Conservation (phyloP, 2,797 vertebrate species). For the Enteromius thamalakanensis region DNA sequence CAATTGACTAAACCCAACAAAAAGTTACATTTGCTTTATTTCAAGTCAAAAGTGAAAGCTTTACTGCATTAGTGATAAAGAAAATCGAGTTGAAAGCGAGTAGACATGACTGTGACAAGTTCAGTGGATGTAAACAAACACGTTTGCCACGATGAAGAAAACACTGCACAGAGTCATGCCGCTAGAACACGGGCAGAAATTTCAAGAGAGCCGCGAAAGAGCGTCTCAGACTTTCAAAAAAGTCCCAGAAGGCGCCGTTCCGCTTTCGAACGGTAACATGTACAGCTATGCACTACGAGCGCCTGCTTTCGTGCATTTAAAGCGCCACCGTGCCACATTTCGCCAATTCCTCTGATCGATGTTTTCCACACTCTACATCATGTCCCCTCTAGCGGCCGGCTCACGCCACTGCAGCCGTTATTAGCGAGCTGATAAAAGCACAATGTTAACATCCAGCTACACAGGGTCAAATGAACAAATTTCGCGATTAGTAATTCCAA, state of each 20-base stretch:
- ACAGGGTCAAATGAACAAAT: slow-evolving; percentile 73
- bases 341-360: slow-evolving; percentile 67
- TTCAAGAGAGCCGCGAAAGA: neutral
- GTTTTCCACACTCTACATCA: slow-evolving; percentile 62
- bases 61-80: neutral
- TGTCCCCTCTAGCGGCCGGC: slow-evolving; percentile 80
- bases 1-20: neutral
- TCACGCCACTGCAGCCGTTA: slow-evolving; percentile 73
- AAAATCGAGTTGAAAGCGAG: neutral
- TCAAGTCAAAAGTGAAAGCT: neutral
- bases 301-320: slow-evolving; percentile 47
- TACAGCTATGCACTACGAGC: neutral
- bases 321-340: slow-evolving; percentile 60
- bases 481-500: slow-evolving; percentile 65
- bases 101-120: neutral
- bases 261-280: neutral
- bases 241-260: neutral
- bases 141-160: neutral
- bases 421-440: slow-evolving; percentile 77
- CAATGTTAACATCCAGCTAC: slow-evolving; percentile 75
- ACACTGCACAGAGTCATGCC: neutral
- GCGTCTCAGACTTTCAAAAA: neutral
- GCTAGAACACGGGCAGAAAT: neutral
- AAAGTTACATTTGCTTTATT: neutral
- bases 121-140: slow-evolving; percentile 18